Percentiles rank a stretch among this genome's conserved stretches.
Conservation (phyloP, 2,113 vertebrate species). For the Donacobius atricapilla region DNA sequence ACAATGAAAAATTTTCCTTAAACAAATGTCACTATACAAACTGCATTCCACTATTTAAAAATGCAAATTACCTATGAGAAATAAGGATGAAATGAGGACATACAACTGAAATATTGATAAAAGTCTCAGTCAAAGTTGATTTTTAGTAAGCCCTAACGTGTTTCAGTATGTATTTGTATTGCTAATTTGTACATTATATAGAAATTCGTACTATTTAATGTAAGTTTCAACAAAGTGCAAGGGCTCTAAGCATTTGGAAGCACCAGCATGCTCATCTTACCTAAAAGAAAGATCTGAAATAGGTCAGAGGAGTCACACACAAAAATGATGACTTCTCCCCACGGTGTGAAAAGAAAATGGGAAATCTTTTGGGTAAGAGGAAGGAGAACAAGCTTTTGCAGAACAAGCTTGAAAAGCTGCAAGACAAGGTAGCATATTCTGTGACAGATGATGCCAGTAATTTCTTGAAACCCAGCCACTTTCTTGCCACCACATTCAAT, state of each 20-base stretch:
- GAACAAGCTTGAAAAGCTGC: background rate
- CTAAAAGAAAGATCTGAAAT: background rate
- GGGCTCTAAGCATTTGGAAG: background rate
- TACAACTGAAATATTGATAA: background rate
- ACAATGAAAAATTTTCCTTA: background rate
- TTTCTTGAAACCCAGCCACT: background rate
- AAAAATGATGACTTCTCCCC: background rate
- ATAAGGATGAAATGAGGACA: background rate
- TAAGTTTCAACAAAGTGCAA: background rate
- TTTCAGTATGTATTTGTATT: background rate
- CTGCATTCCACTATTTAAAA: background rate
- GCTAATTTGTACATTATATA: background rate
- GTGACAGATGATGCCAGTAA: background rate
- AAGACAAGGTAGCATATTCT: background rate
- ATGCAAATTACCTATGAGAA: background rate
- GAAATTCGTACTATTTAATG: background rate
- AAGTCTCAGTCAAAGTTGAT: background rate
- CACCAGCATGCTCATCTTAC: background rate
- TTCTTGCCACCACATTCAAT: background rate
- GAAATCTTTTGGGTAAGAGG: background rate
- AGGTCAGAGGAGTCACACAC: background rate
- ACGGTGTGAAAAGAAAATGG: background rate
- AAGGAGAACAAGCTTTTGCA: background rate
- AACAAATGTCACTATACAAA: background rate
- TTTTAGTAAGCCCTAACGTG: background rate